Evolutionary conservation across 2,113 vertebrate species (phyloP), one percentile per base, ranked within the genome.

Genomic region (Crotalus horridus): DNA sequence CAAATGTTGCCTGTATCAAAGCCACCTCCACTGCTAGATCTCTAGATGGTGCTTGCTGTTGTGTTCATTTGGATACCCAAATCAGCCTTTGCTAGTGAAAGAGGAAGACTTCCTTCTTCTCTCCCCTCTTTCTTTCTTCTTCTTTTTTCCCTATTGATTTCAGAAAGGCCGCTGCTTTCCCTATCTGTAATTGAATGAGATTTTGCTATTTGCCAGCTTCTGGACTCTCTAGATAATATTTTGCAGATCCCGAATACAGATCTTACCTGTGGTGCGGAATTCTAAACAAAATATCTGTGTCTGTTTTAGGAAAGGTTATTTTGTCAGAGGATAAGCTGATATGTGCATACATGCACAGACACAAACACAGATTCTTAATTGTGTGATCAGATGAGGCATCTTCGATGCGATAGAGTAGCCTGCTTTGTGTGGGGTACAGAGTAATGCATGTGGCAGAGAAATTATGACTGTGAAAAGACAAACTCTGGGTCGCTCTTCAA

Each of bases 101-200:
- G 24, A 89, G 39, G 10, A 51, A 53, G 15, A 86, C 46, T 21
- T 46, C 24, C n/a, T 17, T 12, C 10, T 10, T 8, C 17, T 88
- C 17, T 20, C 6, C 15, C 21, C 69, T n/a, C 51, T 29, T 29
- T 48, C 10, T 10, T 24, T 17, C 2, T n/a, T 55, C 3, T 20
- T 9, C 2, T n/a, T n/a, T 48, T 11, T 26, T 91, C 24, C 6
- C 46, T 3, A 53, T 61, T 0, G 91, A 87, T 95, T 97, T 96
- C 92, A 95, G 93, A 94, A 69, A 10, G 23, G n/a, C 94, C 89
- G 95, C 95, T 97, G 94, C 33, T 96, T 95, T 94, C 94, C 93
- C 85, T 95, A 64, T 92, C 95, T 96, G 94, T 94, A 96, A 97
- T 94, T 88, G 54, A 97, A 95, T 12, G 43, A 95, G 91, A 69